phyloP scores from a whole-genome alignment of 2,113 vertebrate species.

The Spheniscus mendiculus region DNA sequence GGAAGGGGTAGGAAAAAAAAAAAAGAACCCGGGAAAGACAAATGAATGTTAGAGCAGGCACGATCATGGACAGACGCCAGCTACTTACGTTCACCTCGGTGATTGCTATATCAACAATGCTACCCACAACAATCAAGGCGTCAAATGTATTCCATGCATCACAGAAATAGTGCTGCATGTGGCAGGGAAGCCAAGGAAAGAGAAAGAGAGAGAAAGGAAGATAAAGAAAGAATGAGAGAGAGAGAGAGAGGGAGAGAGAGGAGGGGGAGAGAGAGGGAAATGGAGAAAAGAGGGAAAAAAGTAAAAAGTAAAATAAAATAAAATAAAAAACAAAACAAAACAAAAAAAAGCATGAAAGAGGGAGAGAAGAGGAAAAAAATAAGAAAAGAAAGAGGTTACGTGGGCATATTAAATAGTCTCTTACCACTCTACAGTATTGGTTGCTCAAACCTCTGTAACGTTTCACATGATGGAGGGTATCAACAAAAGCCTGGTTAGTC shows the following conservation, averaged over 20 bases:
- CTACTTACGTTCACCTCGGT: constrained; percentile 99
- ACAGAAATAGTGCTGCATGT: constrained; percentile 99
- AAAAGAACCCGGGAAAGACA: constrained; percentile 64
- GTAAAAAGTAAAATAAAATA: constrained; percentile 60
- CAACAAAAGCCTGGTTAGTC: constrained; percentile 81
- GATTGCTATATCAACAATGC: constrained; percentile 99
- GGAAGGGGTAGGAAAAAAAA: neutral
- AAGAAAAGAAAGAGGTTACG: constrained; percentile 95
- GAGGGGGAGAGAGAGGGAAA: constrained; percentile 50
- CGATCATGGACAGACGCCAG: constrained; percentile 87
- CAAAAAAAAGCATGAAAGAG: constrained; percentile 77
- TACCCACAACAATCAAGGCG: constrained; percentile 99
- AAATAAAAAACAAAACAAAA: constrained; percentile 60
- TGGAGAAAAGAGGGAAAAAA: constrained; percentile 61
- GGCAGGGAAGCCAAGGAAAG: constrained; percentile 74
- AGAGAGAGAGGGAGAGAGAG: neutral
- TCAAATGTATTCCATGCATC: constrained; percentile 99
- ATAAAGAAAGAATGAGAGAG: constrained; percentile 28
- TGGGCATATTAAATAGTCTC: constrained; percentile 82
- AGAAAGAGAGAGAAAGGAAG: neutral
- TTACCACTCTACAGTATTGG: constrained; percentile 80
- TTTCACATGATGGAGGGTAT: constrained; percentile 75
- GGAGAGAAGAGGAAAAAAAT: constrained; percentile 92
- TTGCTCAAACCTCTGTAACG: constrained; percentile 76
- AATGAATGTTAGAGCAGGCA: constrained; percentile 83